Base-by-base conservation (phyloP, 2,113 vertebrate genomes). In the Cyanistes caeruleus region DNA sequence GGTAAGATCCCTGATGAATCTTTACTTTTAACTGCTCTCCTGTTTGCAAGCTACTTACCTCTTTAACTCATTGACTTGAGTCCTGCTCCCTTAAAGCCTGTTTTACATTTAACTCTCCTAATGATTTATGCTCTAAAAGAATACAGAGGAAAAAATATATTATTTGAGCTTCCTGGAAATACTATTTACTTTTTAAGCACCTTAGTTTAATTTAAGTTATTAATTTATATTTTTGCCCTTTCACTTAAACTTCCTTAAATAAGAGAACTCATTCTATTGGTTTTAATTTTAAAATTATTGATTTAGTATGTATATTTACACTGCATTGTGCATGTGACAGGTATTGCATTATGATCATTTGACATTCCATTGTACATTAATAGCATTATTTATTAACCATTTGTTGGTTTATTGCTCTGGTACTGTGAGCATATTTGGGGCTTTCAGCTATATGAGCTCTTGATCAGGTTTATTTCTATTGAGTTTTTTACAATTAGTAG, bases 21-120 rank as follows among this genome's bases (percentile, higher is more conserved):
- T 92, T 95, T 74, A 63, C 46, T 84, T 92, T 95, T 90, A 89
- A 92, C 46, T 77, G 43, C 55, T 86, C 51, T 92, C 30, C 37
- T 74, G 7, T 65, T 86, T 84, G 37, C 46, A 89, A 80, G 30
- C 3, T 86, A 22, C 51, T 84, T 86, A 28, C 18, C 18, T 78
- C 49, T 70, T 75, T 49, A 77, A 62, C 21, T 97, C 33, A 13
- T 79, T 79, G 62, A 18, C 35, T 39, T 60, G 37, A 92, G 25
- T 69, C 72, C 46, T 65, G 7, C 15, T 90, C 37, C 49, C 63
- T 90, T 86, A 86, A 83, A 86, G 24, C 24, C 35, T 75, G 25
- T 73, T 73, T 60, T 76, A 27, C 27, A 20, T 62, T 94, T 89
- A 84, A 68, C 10, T 75, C 21, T 84, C 15, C 15, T 43, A 63